Percentiles rank a stretch among this genome's conserved stretches.
These are phyloP conservation scores for Calyptommatus sinebrachiatus DNA, from an alignment of 2,113 vertebrate genomes.

Conservation along the genomic window DNA sequence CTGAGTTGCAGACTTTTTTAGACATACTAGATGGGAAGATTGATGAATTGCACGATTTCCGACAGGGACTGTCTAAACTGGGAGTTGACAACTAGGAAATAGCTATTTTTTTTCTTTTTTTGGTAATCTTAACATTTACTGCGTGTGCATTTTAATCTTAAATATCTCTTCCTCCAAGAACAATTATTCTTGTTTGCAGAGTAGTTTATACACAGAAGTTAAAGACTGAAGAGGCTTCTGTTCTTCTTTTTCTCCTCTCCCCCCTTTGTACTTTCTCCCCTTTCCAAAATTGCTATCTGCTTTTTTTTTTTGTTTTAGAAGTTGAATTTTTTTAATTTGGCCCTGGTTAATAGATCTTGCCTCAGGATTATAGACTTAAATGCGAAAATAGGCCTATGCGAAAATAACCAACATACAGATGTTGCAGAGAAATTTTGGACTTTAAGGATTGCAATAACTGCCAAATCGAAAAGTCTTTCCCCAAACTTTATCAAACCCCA, in stretches of 20 bases:
- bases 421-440: slow-evolving; percentile 71
- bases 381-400: slow-evolving; percentile 70
- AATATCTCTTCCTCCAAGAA: slow-evolving; percentile 60
- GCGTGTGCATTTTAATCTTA: slow-evolving; percentile 64
- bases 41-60: slow-evolving; percentile 93
- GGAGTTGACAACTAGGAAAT: slow-evolving; percentile 83
- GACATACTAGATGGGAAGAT: slow-evolving; percentile 93
- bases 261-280: neutral
- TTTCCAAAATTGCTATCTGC: slow-evolving; percentile 63
- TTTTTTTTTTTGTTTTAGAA: slow-evolving; percentile 44
- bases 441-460: slow-evolving; percentile 80
- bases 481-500: slow-evolving; percentile 42
- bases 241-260: too few relatives aligned
- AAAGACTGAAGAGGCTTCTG: slow-evolving; percentile 35
- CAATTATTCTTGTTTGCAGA: slow-evolving; percentile 56
- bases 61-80: slow-evolving; percentile 89
- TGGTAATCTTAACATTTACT: slow-evolving; percentile 19
- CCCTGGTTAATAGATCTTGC: slow-evolving; percentile 71
- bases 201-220: slow-evolving; percentile 64
- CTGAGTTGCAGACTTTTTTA: slow-evolving; percentile 91
- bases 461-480: slow-evolving; percentile 60
- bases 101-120: slow-evolving; percentile 26
- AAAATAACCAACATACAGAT: slow-evolving; percentile 57
- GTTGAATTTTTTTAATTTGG: slow-evolving; percentile 51
- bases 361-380: too few relatives aligned